A percentile compares a stretch with the other conserved stretches of the same genome.
phyloP scores from a whole-genome alignment of 1,140 invertebrate species.

The Cardiocondyla obscurior region DNA sequence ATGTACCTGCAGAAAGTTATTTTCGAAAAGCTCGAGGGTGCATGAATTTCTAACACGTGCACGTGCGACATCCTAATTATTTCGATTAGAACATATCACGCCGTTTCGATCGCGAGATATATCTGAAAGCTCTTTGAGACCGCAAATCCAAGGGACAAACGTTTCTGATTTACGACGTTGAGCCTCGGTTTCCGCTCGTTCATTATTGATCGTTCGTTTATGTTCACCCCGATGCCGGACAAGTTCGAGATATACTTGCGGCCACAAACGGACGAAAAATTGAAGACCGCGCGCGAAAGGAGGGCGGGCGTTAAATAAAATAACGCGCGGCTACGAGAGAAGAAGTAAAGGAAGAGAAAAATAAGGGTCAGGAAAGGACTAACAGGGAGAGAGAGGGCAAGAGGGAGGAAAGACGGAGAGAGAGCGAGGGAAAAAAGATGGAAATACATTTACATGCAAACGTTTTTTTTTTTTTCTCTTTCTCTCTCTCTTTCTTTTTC shows the following conservation, averaged over 20 bases:
- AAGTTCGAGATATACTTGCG: constrained; percentile 53
- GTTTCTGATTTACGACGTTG: constrained; percentile 53
- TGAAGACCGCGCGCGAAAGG: constrained; percentile 50
- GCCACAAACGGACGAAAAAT: constrained; percentile 56
- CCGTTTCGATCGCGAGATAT: constrained; percentile 16
- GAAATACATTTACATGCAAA: constrained; percentile 28
- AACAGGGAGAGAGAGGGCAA: neutral
- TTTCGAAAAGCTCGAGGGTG: neutral
- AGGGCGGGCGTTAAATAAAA: constrained; percentile 42
- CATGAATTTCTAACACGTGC: neutral
- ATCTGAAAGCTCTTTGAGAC: constrained; percentile 35
- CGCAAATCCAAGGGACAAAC: constrained; percentile 51
- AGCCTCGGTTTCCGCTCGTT: constrained; percentile 37
- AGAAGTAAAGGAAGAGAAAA: constrained; percentile 44
- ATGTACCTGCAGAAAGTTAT: neutral
- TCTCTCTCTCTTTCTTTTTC: too few relatives aligned
- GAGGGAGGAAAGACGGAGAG: neutral
- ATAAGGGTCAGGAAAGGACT: constrained; percentile 41
- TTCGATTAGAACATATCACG: neutral
- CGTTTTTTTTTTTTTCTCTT: too few relatives aligned
- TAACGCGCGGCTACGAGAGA: neutral
- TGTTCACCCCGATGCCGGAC: constrained; percentile 51
- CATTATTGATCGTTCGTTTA: constrained; percentile 57
- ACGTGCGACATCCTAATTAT: neutral
- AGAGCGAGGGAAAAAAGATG: neutral